Evolutionary conservation across 2,113 vertebrate species (phyloP).

Genomic region (Cranoglanis bouderius): DNA sequence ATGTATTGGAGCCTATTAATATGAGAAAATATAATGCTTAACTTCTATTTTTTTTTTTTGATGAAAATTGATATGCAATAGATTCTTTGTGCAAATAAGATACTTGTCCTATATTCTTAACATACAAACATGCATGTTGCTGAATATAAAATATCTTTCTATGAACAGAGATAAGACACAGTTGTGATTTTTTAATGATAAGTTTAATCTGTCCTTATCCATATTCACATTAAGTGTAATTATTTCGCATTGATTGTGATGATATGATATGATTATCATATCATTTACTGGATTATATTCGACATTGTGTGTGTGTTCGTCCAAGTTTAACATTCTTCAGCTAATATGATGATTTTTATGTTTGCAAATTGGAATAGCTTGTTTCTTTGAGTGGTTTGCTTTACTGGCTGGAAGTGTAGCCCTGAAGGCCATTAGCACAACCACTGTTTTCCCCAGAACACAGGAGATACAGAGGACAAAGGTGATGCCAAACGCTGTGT

Average conservation of each 20-base stretch:
- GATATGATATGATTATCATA: not conserved
- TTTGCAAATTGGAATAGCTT: not conserved
- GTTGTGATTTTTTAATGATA: not conserved
- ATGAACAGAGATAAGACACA: not conserved
- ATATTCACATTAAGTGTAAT: not conserved
- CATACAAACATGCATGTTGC: not conserved
- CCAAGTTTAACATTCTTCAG: not conserved
- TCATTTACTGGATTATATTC: not conserved
- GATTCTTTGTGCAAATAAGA: not conserved
- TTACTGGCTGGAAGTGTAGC: not conserved
- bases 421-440: not conserved
- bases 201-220: not conserved
- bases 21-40: no score
- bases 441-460: not conserved
- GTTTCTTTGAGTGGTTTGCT: slow-evolving; percentile 8
- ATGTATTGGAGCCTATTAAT: no score
- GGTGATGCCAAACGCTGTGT: slow-evolving; percentile 1
- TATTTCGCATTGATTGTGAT: not conserved
- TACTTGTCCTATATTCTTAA: not conserved
- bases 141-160: not conserved
- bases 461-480: slow-evolving; percentile 13
- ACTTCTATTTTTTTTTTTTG: not conserved
- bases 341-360: not conserved
- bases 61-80: not conserved
- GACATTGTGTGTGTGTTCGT: not conserved